phyloP scores from a whole-genome alignment of 2,888 invertebrate genomes.

The Cephus pulcher region DNA sequence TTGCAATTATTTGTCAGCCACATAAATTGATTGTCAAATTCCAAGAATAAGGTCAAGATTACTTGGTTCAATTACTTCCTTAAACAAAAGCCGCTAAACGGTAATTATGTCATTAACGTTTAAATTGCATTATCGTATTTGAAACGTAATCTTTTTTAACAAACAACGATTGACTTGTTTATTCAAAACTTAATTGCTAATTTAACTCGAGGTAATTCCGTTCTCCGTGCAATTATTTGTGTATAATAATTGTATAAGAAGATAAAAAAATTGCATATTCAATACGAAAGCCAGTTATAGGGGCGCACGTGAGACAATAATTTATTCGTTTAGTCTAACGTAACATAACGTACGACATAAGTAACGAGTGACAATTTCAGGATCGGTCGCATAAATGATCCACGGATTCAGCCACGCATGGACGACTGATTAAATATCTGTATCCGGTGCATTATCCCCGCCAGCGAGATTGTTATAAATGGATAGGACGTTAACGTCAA shows the following conservation, averaged over 20 bases:
- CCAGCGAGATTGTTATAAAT: background rate
- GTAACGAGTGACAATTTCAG: background rate
- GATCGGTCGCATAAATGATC: background rate
- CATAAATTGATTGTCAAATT: background rate
- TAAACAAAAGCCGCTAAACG: background rate
- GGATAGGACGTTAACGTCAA: background rate
- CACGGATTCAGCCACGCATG: background rate
- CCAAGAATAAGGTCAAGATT: background rate
- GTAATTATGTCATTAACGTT: background rate
- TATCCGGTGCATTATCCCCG: background rate
- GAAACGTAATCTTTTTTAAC: background rate
- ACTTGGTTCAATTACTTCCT: background rate
- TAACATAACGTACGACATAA: background rate
- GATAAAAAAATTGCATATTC: background rate
- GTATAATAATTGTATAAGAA: background rate
- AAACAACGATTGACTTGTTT: background rate
- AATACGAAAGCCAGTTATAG: background rate
- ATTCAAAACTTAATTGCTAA: background rate
- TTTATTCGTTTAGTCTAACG: background rate
- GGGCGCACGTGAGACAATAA: background rate
- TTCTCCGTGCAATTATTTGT: background rate
- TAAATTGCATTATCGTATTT: background rate
- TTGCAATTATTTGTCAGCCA: background rate
- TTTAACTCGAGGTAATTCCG: background rate
- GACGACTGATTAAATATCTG: background rate